Evolutionary conservation across 2,888 invertebrate genomes (phyloP).

Genomic region (Pandemis cinnamomeana): DNA sequence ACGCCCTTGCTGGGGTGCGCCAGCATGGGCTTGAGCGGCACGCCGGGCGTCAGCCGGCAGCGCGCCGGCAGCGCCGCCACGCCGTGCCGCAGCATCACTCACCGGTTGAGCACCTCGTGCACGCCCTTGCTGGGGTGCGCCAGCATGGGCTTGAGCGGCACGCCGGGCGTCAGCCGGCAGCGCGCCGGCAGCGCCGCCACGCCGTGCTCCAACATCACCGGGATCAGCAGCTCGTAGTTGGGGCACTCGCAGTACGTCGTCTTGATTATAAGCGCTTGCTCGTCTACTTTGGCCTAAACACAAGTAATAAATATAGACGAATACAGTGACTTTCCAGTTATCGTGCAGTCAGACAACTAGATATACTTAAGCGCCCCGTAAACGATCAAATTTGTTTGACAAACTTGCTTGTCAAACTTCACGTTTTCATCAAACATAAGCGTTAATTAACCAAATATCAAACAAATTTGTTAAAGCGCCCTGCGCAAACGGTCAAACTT

Average conservation of each 20-base stretch:
- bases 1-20: conserved; percentile 99
- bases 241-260: conserved; percentile 99
- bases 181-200: conserved; percentile 88
- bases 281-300: conserved; percentile 87
- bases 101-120: conserved; percentile 92
- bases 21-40: conserved; percentile 99
- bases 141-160: conserved; percentile 99
- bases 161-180: conserved; percentile 95
- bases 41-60: conserved; percentile 95
- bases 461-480: too few relatives aligned
- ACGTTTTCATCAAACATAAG: too few relatives aligned
- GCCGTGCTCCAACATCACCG: conserved; percentile 91
- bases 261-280: conserved; percentile 91
- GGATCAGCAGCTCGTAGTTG: conserved; percentile 94
- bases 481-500: too few relatives aligned
- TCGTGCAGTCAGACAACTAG: too few relatives aligned
- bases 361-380: too few relatives aligned
- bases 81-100: conserved; percentile 88
- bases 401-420: too few relatives aligned
- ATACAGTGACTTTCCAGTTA: too few relatives aligned
- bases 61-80: conserved; percentile 88
- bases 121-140: conserved; percentile 99
- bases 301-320: too few relatives aligned
- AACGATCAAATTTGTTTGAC: too few relatives aligned
- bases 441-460: too few relatives aligned